These are phyloP conservation scores for Tenebrosternarchus preto DNA, from an alignment of 2,113 vertebrate species.

Conservation along the genomic window DNA sequence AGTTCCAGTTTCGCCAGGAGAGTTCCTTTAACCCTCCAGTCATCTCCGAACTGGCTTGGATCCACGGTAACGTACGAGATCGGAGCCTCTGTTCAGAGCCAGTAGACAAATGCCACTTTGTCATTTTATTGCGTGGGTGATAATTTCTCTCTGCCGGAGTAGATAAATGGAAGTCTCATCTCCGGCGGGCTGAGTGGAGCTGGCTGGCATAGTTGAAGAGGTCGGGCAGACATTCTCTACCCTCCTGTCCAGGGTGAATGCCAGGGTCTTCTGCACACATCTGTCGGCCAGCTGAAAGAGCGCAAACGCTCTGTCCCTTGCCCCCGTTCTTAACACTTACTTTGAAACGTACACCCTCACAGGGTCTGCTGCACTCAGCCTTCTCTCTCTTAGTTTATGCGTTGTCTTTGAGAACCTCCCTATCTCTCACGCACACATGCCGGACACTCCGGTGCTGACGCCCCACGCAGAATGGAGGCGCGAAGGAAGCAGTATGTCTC, in stretches of 20 bases:
- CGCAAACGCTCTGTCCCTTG: background rate
- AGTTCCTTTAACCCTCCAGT: slow-evolving; percentile 5
- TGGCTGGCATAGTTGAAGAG: background rate
- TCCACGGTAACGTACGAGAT: background rate
- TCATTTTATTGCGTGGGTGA: background rate
- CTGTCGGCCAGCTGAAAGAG: background rate
- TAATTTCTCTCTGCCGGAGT: background rate
- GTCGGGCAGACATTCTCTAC: background rate
- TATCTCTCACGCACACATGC: background rate
- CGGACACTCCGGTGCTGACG: background rate
- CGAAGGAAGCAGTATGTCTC: background rate
- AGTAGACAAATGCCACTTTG: background rate
- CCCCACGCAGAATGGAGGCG: slow-evolving; percentile 1
- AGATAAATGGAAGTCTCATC: background rate
- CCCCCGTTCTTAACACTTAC: slow-evolving; percentile 53
- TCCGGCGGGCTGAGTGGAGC: background rate
- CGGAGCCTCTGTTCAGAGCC: slow-evolving; percentile 2
- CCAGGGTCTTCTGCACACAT: background rate
- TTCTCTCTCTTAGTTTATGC: background rate
- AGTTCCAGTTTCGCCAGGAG: background rate
- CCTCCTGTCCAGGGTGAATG: no score
- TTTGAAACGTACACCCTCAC: background rate
- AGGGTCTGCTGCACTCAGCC: background rate
- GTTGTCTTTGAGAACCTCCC: background rate
- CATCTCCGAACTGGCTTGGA: slow-evolving; percentile 18